Percentiles rank a stretch among this genome's conserved stretches.
phyloP scores from a whole-genome alignment of 2,888 invertebrate genomes.

The Callyntrura guangdongensis region DNA sequence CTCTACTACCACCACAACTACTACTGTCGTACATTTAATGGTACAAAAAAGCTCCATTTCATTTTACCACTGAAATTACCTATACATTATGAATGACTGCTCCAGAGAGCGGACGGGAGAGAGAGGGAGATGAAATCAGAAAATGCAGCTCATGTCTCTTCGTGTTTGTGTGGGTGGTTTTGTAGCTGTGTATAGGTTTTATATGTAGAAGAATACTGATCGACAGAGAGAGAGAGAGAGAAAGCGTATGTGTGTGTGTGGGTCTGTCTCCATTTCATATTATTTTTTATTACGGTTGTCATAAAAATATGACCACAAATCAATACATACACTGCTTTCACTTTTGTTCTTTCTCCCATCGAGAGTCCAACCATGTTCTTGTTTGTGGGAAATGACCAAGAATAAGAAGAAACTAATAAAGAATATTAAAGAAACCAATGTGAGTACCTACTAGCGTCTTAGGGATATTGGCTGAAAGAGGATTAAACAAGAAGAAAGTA shows the following conservation, averaged over 20 bases:
- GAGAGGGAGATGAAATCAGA: not conserved
- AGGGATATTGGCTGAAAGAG: constrained; percentile 34
- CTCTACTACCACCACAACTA: not conserved
- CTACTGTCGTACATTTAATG: constrained; percentile 1
- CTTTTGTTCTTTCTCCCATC: not conserved
- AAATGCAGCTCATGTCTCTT: not conserved
- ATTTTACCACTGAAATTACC: constrained; percentile 12
- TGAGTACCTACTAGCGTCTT: constrained; percentile 60
- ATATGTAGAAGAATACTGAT: not conserved
- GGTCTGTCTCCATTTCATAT: constrained; percentile 10
- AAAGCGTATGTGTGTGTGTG: not conserved
- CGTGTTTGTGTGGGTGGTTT: not conserved
- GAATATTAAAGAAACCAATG: constrained; percentile 23
- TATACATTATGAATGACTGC: not conserved
- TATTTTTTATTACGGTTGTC: constrained; percentile 25
- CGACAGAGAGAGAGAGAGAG: not conserved
- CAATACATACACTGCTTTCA: constrained; percentile 21
- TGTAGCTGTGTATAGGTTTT: not conserved
- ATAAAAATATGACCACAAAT: constrained; percentile 47
- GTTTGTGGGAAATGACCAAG: constrained; percentile 58
- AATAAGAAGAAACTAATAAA: constrained; percentile 5
- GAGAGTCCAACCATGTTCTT: not conserved
- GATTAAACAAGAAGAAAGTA: constrained; percentile 27
- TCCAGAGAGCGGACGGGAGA: not conserved
- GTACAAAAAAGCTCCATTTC: constrained; percentile 11